Conservation (phyloP, 2,888 invertebrate genomes). For the Deilephila porcellus region DNA sequence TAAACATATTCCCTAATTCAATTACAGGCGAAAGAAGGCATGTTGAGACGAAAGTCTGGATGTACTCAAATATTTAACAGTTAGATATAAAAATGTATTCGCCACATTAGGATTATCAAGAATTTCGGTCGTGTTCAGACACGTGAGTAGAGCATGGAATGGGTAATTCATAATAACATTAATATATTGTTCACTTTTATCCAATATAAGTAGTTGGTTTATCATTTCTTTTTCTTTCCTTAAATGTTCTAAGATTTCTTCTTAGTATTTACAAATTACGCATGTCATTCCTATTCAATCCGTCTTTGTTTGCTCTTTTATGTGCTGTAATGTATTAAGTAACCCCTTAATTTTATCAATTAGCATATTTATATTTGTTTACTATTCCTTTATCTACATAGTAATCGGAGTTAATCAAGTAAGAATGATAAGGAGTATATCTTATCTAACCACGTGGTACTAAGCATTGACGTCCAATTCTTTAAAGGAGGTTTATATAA, state of each 20-base stretch:
- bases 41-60: too few species aligned
- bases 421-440: not conserved
- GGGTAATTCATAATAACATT: too few species aligned
- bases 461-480: not conserved
- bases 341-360: not conserved
- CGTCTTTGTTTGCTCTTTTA: not conserved
- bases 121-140: too few species aligned
- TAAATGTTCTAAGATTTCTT: not conserved
- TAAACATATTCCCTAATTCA: too few species aligned
- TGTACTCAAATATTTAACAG: too few species aligned
- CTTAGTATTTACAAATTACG: not conserved
- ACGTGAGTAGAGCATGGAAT: too few species aligned
- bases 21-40: too few species aligned
- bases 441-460: not conserved
- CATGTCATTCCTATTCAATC: not conserved
- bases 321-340: too few species aligned
- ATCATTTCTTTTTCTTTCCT: not conserved
- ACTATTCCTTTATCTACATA: not conserved
- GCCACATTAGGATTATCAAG: too few species aligned
- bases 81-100: too few species aligned
- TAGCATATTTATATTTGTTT: not conserved
- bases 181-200: not conserved
- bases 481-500: not conserved
- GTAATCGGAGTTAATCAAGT: constrained; percentile 3
- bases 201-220: not conserved